Conservation (phyloP, 2,797 vertebrate genomes). For the Pipistrellus pipistrellus region DNA sequence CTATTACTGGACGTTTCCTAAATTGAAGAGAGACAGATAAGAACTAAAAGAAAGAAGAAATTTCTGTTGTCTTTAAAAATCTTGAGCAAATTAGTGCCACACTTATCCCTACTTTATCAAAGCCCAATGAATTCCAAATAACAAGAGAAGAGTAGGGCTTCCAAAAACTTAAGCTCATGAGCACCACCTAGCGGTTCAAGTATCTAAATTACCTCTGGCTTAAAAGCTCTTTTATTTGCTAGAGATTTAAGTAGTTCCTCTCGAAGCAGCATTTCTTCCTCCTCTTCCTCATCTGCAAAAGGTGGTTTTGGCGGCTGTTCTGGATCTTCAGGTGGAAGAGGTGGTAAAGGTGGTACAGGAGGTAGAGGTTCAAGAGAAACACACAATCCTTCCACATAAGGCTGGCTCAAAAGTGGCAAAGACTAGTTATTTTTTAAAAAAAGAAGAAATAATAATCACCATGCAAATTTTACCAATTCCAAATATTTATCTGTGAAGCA, state of each 20-base stretch:
- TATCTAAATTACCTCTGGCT: slow-evolving; percentile 89
- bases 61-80: slow-evolving; percentile 38
- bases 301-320: slow-evolving; percentile 97
- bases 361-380: slow-evolving; percentile 86
- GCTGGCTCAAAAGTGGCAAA: slow-evolving; percentile 88
- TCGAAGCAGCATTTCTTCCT: slow-evolving; percentile 98
- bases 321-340: slow-evolving; percentile 94
- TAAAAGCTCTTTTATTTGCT: slow-evolving; percentile 93
- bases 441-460: slow-evolving; percentile 41
- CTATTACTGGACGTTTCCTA: slow-evolving; percentile 92
- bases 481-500: slow-evolving; percentile 58
- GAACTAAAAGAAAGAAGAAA: slow-evolving; percentile 32
- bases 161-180: slow-evolving; percentile 44
- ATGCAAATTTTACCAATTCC: slow-evolving; percentile 46
- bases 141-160: background rate
- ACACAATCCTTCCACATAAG: slow-evolving; percentile 88
- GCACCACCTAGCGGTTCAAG: slow-evolving; percentile 83
- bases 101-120: slow-evolving; percentile 25
- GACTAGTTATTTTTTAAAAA: slow-evolving; percentile 81
- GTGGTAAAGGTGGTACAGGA: slow-evolving; percentile 92
- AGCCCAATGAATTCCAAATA: background rate
- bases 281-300: slow-evolving; percentile 98
- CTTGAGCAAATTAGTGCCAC: background rate
- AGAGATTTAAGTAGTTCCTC: slow-evolving; percentile 97
- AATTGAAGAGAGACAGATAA: slow-evolving; percentile 40